Base-by-base conservation (phyloP, 2,113 vertebrate genomes). In the Pseudorectes ferrugineus region DNA sequence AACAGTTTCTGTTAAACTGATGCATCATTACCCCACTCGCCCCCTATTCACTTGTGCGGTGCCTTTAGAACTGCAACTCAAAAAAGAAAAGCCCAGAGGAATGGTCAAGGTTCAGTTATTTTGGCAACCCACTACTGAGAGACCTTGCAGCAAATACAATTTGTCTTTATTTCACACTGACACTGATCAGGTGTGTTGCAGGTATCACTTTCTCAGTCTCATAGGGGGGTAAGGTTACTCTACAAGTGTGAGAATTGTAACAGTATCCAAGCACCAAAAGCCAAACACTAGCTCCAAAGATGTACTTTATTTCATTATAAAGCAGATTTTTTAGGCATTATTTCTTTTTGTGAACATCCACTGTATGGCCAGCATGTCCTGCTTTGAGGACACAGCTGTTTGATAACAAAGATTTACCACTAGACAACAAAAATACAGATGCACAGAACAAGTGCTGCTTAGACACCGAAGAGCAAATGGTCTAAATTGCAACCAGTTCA, bases 271-370 rank as follows among this genome's bases (percentile, higher is more conserved):
- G 36, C 86, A 96, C 43, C 13, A 4, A n/a, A 91, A 51, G 25
- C 12, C 85, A 85, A 51, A 16, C 29, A 9, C 35, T 81, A 85
- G 83, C 86, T 97, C 92, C 93, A 95, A 96, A 97, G 83, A 88
- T 67, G 93, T 76, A 88, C 43, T 97, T 97, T 95, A 96, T 97
- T 97, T 92, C 72, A 38, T 89, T 92, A 93, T 63, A 95, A 95
- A 95, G 93, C 93, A 93, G 92, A 96, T 75, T 95, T 78, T 95
- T 94, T 73, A 72, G 92, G 92, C 92, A 63, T 95, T 82, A 85
- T 85, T 92, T 93, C 91, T 91, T 89, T 62, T 62, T 90, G 61
- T 78, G 82, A 84, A 89, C 75, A 77, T 63, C 87, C 75, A 88
- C 52, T 10, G n/a, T 45, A 55, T 3, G 51, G 71, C 22, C 63